phyloP scores from a whole-genome alignment of 2,888 invertebrate species.

The Schrankia costaestrigalis region DNA sequence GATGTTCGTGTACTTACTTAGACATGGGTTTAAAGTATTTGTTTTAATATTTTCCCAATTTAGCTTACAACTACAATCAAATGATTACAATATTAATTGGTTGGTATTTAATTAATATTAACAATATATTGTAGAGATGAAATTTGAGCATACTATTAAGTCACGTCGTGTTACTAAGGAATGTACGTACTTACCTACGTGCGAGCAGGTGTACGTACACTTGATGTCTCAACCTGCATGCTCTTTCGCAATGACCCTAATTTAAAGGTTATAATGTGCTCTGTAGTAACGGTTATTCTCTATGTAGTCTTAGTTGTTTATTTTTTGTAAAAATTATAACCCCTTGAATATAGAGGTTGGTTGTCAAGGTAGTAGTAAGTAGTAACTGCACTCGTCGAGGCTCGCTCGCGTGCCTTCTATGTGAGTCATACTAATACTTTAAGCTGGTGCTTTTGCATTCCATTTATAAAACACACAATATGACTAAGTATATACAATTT shows the following conservation, averaged over 20 bases:
- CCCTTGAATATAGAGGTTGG: slow-evolving; percentile 25
- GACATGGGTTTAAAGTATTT: no score
- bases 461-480: slow-evolving; percentile 40
- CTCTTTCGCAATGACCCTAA: slow-evolving; percentile 23
- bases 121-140: slow-evolving; percentile 21
- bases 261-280: slow-evolving; percentile 13
- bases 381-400: slow-evolving; percentile 39
- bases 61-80: no score
- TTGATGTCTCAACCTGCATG: slow-evolving; percentile 9
- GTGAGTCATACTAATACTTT: slow-evolving; percentile 65
- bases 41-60: no score
- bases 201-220: slow-evolving; percentile 40
- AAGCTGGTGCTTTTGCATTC: slow-evolving; percentile 65
- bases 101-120: no score
- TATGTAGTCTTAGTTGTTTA: background rate
- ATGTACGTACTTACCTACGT: slow-evolving; percentile 21
- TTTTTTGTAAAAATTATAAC: slow-evolving; percentile 6
- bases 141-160: slow-evolving; percentile 44
- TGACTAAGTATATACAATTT: no score
- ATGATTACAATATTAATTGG: no score
- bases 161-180: slow-evolving; percentile 40
- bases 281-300: slow-evolving; percentile 1
- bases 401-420: slow-evolving; percentile 62
- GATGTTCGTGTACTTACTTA: slow-evolving; percentile 28
- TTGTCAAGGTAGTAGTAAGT: slow-evolving; percentile 36